These are phyloP conservation scores for Henricia sp. DNA, from an alignment of 53 echinoderm and acorn worm genomes.

Conservation along the genomic window DNA sequence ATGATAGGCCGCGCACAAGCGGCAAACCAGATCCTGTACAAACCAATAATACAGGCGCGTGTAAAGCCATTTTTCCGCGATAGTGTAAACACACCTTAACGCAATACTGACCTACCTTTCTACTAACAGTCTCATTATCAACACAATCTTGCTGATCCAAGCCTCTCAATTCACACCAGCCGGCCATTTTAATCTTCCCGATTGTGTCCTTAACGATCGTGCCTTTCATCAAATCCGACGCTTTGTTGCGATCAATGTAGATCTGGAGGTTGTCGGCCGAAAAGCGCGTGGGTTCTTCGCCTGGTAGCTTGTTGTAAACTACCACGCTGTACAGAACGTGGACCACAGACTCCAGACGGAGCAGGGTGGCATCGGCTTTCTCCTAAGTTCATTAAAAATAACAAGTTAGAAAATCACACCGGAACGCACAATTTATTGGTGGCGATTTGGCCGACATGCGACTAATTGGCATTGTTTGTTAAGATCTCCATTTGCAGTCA, in stretches of 20 bases:
- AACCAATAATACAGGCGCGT: no score
- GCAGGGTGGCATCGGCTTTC: background rate
- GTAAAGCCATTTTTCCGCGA: no score
- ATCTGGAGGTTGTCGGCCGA: constrained; percentile 24
- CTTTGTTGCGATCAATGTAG: constrained; percentile 22
- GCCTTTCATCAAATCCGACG: background rate
- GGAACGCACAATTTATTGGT: no score
- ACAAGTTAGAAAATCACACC: no score
- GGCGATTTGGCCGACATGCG: no score
- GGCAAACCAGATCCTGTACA: no score
- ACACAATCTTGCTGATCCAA: constrained; percentile 3
- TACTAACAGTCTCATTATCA: background rate
- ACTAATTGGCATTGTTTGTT: no score
- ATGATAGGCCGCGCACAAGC: no score
- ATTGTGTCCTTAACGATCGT: constrained; percentile 1
- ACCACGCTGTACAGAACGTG: constrained; percentile 29
- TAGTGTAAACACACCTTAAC: no score
- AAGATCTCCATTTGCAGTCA: no score
- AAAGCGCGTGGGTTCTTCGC: constrained; percentile 43
- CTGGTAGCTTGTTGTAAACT: constrained; percentile 34
- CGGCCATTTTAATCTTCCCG: constrained; percentile 43
- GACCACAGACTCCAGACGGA: constrained; percentile 10
- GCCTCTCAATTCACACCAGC: constrained; percentile 47
- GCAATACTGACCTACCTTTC: constrained; percentile 6
- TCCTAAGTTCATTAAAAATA: no score